phyloP scores from a whole-genome alignment of 2,888 invertebrate species.

The Drosophila atroscutellata region DNA sequence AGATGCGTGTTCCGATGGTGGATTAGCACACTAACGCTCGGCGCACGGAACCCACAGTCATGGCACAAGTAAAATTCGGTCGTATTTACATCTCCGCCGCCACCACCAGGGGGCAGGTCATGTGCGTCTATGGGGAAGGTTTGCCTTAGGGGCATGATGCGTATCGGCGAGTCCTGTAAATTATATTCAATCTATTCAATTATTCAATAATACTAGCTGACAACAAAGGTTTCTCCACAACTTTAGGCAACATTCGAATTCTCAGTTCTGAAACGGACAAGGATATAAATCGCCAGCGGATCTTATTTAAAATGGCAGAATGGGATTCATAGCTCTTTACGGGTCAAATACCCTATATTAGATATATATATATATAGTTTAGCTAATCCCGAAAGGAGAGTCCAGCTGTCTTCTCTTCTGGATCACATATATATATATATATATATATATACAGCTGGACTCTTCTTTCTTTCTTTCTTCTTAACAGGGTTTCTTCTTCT shows the following conservation, averaged over 20 bases:
- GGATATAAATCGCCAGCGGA: not conserved
- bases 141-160: not conserved
- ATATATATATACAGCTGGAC: not conserved
- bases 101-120: not conserved
- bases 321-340: not conserved
- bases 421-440: not conserved
- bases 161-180: not conserved
- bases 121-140: not conserved
- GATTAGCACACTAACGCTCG: not conserved
- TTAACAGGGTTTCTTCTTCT: too few relatives aligned
- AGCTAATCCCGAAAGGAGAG: too few relatives aligned
- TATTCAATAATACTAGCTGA: not conserved
- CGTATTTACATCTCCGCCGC: not conserved
- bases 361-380: too few relatives aligned
- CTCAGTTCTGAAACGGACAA: not conserved
- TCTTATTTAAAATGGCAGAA: too few relatives aligned
- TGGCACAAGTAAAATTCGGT: not conserved
- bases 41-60: not conserved
- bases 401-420: too few relatives aligned
- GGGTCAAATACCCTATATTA: not conserved
- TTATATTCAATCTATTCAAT: not conserved
- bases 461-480: not conserved
- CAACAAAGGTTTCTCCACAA: too few relatives aligned
- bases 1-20: not conserved
- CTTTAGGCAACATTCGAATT: not conserved